A percentile compares a stretch with the other conserved stretches of the same genome.
These are phyloP conservation scores for Agrotis segetum DNA, from an alignment of 2,888 invertebrate genomes.

Conservation along the genomic window DNA sequence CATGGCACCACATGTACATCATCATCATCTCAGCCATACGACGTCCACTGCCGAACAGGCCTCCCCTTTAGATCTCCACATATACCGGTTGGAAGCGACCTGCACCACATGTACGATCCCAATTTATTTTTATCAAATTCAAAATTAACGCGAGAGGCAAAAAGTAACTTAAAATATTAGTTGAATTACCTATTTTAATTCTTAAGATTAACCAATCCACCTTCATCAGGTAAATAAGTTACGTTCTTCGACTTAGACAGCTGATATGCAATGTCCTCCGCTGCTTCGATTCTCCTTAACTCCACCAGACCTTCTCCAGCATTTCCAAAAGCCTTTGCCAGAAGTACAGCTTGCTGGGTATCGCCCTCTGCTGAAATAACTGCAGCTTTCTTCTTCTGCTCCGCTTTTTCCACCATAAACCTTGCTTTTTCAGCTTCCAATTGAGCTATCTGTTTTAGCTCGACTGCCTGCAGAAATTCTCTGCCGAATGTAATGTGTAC, in stretches of 20 bases:
- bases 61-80: too few relatives aligned
- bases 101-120: too few relatives aligned
- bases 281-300: conserved; percentile 97
- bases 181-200: conserved; percentile 45
- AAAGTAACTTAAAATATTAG: too few relatives aligned
- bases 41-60: too few relatives aligned
- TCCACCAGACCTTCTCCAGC: conserved; percentile 98
- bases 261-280: conserved; percentile 98
- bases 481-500: conserved; percentile 77
- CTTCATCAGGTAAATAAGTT: conserved; percentile 96
- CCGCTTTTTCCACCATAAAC: conserved; percentile 98
- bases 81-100: too few relatives aligned
- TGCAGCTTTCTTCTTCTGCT: conserved; percentile 96
- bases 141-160: too few relatives aligned
- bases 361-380: conserved; percentile 98
- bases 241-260: conserved; percentile 97
- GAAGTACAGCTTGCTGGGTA: conserved; percentile 95
- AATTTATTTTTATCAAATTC: too few relatives aligned
- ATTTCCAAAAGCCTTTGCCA: conserved; percentile 96
- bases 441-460: conserved; percentile 99
- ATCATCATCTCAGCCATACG: too few relatives aligned
- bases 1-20: too few relatives aligned
- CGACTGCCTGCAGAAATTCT: conserved; percentile 98
- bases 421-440: conserved; percentile 99
- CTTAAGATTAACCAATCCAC: conserved; percentile 90